These are phyloP conservation scores for Aphidoletes aphidimyza DNA, from an alignment of 2,888 invertebrate species.

Conservation along the genomic window DNA sequence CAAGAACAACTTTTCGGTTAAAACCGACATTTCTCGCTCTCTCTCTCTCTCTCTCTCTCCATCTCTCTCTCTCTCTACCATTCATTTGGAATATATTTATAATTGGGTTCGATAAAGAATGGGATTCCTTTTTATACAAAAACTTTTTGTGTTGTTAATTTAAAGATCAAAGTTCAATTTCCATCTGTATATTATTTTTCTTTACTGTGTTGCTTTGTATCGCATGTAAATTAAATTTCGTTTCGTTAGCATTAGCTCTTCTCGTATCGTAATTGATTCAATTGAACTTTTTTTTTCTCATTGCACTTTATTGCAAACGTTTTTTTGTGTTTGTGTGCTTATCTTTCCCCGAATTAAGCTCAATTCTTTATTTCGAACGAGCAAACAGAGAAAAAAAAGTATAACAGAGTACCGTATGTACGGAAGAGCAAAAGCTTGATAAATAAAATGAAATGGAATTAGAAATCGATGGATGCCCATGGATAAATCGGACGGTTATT, in stretches of 20 bases:
- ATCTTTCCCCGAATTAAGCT: background rate
- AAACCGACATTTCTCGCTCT: too few relatives aligned
- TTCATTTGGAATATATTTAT: too few relatives aligned
- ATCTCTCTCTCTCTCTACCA: too few relatives aligned
- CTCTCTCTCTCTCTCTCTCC: too few relatives aligned
- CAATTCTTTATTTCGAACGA: too few relatives aligned
- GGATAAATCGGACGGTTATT: background rate
- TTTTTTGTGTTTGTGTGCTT: background rate
- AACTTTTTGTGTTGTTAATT: too few relatives aligned
- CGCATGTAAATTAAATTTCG: constrained; percentile 6
- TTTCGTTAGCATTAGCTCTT: background rate
- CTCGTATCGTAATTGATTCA: background rate
- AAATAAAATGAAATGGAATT: background rate
- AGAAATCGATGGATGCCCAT: background rate
- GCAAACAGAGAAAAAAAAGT: background rate
- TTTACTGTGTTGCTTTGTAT: background rate
- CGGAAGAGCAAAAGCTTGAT: background rate
- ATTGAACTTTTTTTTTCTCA: background rate
- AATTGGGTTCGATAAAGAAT: too few relatives aligned
- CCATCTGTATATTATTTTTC: too few relatives aligned
- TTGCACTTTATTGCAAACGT: background rate
- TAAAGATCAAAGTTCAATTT: too few relatives aligned
- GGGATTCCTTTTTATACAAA: too few relatives aligned
- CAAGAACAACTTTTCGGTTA: too few relatives aligned
- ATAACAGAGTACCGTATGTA: too few relatives aligned